These are phyloP conservation scores for Coelopa pilipes DNA, from an alignment of 2,888 invertebrate species.

Conservation along the genomic window DNA sequence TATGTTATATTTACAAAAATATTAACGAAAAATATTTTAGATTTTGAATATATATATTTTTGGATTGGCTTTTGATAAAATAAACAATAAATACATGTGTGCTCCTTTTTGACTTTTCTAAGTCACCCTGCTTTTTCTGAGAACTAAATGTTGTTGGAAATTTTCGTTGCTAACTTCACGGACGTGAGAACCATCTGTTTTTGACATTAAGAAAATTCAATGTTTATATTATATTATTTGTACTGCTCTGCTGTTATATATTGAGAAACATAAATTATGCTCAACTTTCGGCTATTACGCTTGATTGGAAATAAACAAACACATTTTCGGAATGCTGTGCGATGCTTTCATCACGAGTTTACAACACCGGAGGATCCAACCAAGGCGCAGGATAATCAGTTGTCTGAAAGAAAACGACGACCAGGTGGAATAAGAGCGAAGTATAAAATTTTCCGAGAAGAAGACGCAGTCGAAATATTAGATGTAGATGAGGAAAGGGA, in stretches of 20 bases:
- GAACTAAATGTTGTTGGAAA: too few relatives aligned
- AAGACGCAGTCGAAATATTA: slow-evolving; percentile 76
- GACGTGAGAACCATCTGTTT: neutral
- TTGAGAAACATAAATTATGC: slow-evolving; percentile 46
- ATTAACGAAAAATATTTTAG: neutral
- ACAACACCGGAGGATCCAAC: slow-evolving; percentile 45
- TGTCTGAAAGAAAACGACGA: slow-evolving; percentile 54
- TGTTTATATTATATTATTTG: slow-evolving; percentile 1
- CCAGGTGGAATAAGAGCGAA: slow-evolving; percentile 70
- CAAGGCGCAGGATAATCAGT: neutral
- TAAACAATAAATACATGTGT: too few relatives aligned
- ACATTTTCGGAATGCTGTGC: slow-evolving; percentile 48
- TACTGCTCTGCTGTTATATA: neutral
- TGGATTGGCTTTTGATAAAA: too few relatives aligned
- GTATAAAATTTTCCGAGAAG: slow-evolving; percentile 78
- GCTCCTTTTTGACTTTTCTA: too few relatives aligned
- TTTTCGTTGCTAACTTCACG: too few relatives aligned
- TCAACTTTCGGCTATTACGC: slow-evolving; percentile 52
- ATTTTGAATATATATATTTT: too few relatives aligned
- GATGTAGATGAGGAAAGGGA: slow-evolving; percentile 78
- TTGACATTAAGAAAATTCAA: neutral
- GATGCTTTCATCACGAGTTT: slow-evolving; percentile 62
- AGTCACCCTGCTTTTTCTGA: too few relatives aligned
- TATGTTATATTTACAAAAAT: neutral
- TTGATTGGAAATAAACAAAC: slow-evolving; percentile 52